These are phyloP conservation scores for Fistularia tabacaria DNA, from an alignment of 2,797 vertebrate genomes.

Conservation along the genomic window DNA sequence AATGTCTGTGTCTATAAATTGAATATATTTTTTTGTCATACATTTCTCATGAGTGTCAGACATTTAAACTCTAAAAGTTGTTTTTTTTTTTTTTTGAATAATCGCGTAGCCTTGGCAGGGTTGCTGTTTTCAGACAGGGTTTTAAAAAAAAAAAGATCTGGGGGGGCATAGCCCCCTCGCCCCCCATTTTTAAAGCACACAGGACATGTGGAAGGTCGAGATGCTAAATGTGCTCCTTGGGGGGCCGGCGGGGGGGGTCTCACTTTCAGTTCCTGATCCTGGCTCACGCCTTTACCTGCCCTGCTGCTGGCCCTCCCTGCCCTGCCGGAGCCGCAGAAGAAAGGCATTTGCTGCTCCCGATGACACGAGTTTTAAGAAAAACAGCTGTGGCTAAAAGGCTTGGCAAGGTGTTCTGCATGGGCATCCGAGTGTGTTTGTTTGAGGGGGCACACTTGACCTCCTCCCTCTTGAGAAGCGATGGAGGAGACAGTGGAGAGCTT, in stretches of 20 bases:
- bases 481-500: conserved; percentile 72
- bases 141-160: no score
- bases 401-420: conserved; percentile 74
- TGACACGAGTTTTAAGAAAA: conserved; percentile 66
- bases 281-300: no score
- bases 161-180: no score
- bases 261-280: no score
- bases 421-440: conserved; percentile 71
- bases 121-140: no score
- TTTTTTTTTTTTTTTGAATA: no score
- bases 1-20: no score
- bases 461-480: conserved; percentile 66
- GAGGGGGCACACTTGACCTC: conserved; percentile 76
- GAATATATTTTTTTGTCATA: no score
- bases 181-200: conserved; percentile 14
- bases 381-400: conserved; percentile 64
- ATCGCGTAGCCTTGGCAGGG: no score
- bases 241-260: not conserved
- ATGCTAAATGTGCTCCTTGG: conserved; percentile 26
- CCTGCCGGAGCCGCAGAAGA: conserved; percentile 38
- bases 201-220: conserved; percentile 17
- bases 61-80: no score
- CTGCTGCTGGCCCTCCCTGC: conserved; percentile 28
- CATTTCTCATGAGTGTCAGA: no score
- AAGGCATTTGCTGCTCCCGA: conserved; percentile 44